Evolutionary conservation across 2,888 invertebrate genomes (phyloP).

Genomic region (Chouioia cunea): DNA sequence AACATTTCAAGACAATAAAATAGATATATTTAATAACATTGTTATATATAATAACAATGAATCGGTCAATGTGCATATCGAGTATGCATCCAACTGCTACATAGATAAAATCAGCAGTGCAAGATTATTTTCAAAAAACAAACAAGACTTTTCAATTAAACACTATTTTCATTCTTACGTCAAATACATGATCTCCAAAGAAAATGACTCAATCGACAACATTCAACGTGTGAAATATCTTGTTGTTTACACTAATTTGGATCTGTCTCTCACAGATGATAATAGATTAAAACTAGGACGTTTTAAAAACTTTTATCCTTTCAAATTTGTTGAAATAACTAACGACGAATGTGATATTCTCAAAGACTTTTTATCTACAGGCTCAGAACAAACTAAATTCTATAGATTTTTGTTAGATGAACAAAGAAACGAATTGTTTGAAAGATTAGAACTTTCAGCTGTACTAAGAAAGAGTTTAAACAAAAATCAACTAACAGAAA

Average conservation of each 20-base stretch:
- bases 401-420: constrained; percentile 53
- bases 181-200: constrained; percentile 46
- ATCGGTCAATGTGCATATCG: constrained; percentile 53
- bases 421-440: constrained; percentile 53
- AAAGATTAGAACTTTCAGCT: constrained; percentile 52
- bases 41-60: constrained; percentile 51
- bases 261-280: constrained; percentile 52
- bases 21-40: constrained; percentile 45
- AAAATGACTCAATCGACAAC: constrained; percentile 45
- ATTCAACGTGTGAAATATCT: constrained; percentile 53
- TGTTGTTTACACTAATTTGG: constrained; percentile 54
- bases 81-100: constrained; percentile 52
- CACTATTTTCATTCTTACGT: constrained; percentile 54
- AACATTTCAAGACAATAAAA: constrained; percentile 52
- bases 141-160: constrained; percentile 50
- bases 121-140: constrained; percentile 51
- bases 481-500: constrained; percentile 48
- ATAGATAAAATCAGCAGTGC: constrained; percentile 50
- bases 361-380: constrained; percentile 27
- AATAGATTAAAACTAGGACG: constrained; percentile 47
- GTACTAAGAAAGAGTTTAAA: constrained; percentile 51
- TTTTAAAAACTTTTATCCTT: constrained; percentile 38
- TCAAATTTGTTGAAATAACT: constrained; percentile 23
- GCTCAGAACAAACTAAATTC: constrained; percentile 37
- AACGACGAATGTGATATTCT: constrained; percentile 12